Evolutionary conservation across 2,113 vertebrate species (phyloP).

Genomic region (Girardinichthys multiradiatus): DNA sequence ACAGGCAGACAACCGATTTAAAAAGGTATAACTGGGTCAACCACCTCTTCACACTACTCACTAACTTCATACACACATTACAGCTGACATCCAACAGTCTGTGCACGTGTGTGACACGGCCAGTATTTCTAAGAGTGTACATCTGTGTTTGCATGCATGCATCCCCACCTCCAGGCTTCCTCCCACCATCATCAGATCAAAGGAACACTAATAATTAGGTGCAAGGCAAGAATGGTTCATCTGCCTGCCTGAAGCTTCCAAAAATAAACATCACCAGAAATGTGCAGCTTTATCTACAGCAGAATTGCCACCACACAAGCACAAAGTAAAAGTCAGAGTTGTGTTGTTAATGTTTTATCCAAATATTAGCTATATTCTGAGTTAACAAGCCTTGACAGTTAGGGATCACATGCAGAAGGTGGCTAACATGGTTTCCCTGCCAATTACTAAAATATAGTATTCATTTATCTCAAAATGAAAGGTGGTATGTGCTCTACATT

Average conservation of each 20-base stretch:
- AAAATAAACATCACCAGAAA: conserved; percentile 19
- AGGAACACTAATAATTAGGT: conserved; percentile 62
- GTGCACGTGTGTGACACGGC: conserved; percentile 32
- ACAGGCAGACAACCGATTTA: conserved; percentile 40
- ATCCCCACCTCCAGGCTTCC: conserved; percentile 42
- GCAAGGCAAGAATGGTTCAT: conserved; percentile 25
- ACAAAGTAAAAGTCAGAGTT: background rate
- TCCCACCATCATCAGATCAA: conserved; percentile 56
- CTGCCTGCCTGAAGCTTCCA: conserved; percentile 20
- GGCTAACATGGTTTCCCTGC: background rate
- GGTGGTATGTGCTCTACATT: too few species aligned
- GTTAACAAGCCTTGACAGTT: conserved; percentile 35
- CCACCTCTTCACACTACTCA: conserved; percentile 41
- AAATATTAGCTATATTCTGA: conserved; percentile 1
- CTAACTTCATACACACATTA: conserved; percentile 30
- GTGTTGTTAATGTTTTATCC: background rate
- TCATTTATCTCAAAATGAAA: background rate
- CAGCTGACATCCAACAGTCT: conserved; percentile 29
- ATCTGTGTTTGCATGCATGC: conserved; percentile 36
- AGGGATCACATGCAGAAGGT: background rate
- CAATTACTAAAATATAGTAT: background rate
- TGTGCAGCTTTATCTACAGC: conserved; percentile 10
- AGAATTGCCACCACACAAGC: conserved; percentile 7
- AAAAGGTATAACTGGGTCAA: conserved; percentile 70
- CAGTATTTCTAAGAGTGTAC: conserved; percentile 29